Conservation (phyloP, 1,140 invertebrate species). For the Streblospio benedicti region DNA sequence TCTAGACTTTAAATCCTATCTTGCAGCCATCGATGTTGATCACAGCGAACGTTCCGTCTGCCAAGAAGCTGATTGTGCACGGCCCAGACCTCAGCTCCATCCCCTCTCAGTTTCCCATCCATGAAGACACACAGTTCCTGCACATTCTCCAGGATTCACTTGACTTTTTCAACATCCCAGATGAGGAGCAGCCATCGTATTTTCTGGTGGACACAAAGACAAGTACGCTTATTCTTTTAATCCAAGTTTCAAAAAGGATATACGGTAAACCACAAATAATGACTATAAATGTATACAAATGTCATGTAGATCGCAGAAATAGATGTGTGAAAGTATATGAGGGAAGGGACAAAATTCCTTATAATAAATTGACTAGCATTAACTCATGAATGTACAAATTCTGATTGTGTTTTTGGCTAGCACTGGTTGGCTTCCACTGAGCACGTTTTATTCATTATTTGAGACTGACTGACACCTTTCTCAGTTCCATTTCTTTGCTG, state of each 20-base stretch:
- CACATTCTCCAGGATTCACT: slow-evolving; percentile 90
- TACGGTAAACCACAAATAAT: no score
- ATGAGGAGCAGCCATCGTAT: slow-evolving; percentile 77
- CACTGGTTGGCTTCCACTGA: no score
- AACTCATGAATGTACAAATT: neutral
- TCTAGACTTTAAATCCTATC: no score
- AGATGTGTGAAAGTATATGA: neutral
- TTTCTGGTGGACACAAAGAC: slow-evolving; percentile 97
- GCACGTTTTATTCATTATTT: no score
- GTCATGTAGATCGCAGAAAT: no score
- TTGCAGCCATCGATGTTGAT: slow-evolving; percentile 81
- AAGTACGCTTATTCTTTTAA: slow-evolving; percentile 59
- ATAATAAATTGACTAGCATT: neutral
- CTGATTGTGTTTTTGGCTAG: neutral
- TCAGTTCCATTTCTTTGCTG: no score
- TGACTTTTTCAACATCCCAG: slow-evolving; percentile 95
- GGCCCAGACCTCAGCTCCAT: slow-evolving; percentile 88
- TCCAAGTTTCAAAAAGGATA: no score
- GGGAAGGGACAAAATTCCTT: neutral
- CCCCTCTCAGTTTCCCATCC: slow-evolving; percentile 94
- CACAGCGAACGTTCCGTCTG: slow-evolving; percentile 96
- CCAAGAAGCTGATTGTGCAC: slow-evolving; percentile 98
- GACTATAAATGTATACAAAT: no score
- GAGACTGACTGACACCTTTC: no score
- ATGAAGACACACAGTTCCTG: slow-evolving; percentile 96